These are phyloP conservation scores for Mesembrinibis cayennensis DNA, from an alignment of 2,113 vertebrate genomes.

Conservation along the genomic window DNA sequence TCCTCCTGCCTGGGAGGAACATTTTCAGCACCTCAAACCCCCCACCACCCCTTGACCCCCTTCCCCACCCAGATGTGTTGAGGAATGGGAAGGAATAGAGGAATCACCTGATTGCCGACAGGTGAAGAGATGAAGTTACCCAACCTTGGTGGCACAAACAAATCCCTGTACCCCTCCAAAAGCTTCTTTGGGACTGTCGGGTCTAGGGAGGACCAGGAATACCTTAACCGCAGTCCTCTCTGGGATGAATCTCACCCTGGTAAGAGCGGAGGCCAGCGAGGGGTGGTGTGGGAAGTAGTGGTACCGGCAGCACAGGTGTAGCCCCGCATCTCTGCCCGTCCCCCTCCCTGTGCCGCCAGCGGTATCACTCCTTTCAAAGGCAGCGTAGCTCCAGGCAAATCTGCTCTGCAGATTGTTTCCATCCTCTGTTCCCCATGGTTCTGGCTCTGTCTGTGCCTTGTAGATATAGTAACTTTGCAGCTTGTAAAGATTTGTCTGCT, in stretches of 20 bases:
- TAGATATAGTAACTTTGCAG: slow-evolving; percentile 55
- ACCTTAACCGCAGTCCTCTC: background rate
- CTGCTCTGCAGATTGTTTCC: slow-evolving; percentile 48
- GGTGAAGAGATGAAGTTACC: background rate
- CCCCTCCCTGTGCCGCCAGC: accelerated
- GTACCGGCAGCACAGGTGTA: background rate
- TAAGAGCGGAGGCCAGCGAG: background rate
- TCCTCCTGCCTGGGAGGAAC: background rate
- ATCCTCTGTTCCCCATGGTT: slow-evolving; percentile 27
- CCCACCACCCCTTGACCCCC: accelerated
- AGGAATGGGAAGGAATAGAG: background rate
- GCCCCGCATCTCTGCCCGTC: background rate
- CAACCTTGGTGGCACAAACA: background rate
- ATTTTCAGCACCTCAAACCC: background rate
- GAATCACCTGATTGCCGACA: background rate
- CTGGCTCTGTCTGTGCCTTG: slow-evolving; percentile 48
- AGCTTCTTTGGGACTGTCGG: background rate
- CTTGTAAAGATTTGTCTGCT: slow-evolving; percentile 46
- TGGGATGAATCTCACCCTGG: background rate
- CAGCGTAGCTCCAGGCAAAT: slow-evolving; percentile 16
- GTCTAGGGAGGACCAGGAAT: background rate
- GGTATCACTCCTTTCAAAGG: background rate
- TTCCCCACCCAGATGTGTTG: background rate
- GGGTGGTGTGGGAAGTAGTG: background rate
- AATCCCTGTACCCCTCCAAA: background rate